Conservation (phyloP, 2,797 vertebrate species). For the Diplodus sargus region DNA sequence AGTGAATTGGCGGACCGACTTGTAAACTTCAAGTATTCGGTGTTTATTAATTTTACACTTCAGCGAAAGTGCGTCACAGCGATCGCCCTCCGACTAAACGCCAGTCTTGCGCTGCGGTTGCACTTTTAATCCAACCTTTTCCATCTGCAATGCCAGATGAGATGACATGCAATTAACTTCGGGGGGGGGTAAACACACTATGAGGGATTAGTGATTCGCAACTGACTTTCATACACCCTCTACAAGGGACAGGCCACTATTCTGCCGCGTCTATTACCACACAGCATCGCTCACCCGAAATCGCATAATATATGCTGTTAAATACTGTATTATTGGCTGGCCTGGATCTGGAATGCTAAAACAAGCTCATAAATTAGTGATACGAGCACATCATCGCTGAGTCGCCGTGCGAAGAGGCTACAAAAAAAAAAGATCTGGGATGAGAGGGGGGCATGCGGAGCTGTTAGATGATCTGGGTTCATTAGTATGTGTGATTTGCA, state of each 20-base stretch:
- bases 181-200: conserved; percentile 56
- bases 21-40: conserved; percentile 4
- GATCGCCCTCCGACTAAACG: conserved; percentile 46
- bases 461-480: conserved; percentile 18
- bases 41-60: conserved; percentile 12
- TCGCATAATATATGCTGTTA: conserved; percentile 60
- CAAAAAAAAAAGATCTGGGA: conserved; percentile 14
- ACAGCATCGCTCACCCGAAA: conserved; percentile 60
- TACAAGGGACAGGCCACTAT: conserved; percentile 21
- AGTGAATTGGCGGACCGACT: conserved; percentile 23
- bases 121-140: conserved; percentile 77
- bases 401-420: conserved; percentile 16
- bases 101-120: conserved; percentile 42
- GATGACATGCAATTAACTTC: conserved; percentile 74
- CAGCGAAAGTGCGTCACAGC: conserved; percentile 10
- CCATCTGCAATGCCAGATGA: conserved; percentile 74
- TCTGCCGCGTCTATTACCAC: conserved; percentile 48
- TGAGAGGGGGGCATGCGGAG: neutral
- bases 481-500: conserved; percentile 57
- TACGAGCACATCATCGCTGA: conserved; percentile 50
- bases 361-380: conserved; percentile 75
- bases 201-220: conserved; percentile 68
- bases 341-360: conserved; percentile 61
- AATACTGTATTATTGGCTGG: conserved; percentile 70
- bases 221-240: conserved; percentile 68